These are phyloP conservation scores for Temnothorax ravouxi DNA, from an alignment of 2,888 invertebrate genomes.

Conservation along the genomic window DNA sequence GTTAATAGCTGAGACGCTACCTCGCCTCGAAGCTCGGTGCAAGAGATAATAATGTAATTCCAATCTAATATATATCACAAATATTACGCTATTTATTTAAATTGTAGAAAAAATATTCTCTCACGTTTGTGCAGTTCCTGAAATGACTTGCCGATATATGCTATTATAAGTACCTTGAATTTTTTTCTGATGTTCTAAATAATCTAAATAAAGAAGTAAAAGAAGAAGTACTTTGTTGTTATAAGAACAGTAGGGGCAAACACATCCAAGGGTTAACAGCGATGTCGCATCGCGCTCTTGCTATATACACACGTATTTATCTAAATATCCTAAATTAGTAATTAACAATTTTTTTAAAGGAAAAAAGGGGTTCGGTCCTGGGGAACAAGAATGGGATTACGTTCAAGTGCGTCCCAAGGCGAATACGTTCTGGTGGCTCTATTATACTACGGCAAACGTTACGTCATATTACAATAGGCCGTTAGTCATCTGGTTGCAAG, in stretches of 20 bases:
- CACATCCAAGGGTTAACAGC: neutral
- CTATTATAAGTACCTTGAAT: neutral
- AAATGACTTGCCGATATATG: neutral
- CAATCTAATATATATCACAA: conserved; percentile 2
- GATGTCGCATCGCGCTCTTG: no score
- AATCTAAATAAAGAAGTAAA: neutral
- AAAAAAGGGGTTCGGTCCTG: conserved; percentile 87
- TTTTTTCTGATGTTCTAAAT: neutral
- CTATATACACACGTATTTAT: neutral
- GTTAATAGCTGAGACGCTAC: conserved; percentile 13
- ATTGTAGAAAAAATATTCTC: neutral
- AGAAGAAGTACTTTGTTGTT: neutral
- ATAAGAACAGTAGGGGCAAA: neutral
- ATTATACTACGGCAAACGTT: conserved; percentile 90
- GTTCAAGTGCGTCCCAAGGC: conserved; percentile 91
- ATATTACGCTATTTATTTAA: conserved; percentile 19
- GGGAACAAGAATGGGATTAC: conserved; percentile 92
- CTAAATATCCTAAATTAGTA: neutral
- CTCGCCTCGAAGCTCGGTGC: neutral
- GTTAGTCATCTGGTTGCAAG: conserved; percentile 95
- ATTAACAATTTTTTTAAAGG: conserved; percentile 55
- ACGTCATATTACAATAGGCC: conserved; percentile 88
- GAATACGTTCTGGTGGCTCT: conserved; percentile 96
- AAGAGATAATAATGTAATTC: conserved; percentile 14
- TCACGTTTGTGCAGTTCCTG: neutral